These are phyloP conservation scores for Gymnobelideus leadbeateri DNA, from an alignment of 2,113 vertebrate species.

Conservation along the genomic window DNA sequence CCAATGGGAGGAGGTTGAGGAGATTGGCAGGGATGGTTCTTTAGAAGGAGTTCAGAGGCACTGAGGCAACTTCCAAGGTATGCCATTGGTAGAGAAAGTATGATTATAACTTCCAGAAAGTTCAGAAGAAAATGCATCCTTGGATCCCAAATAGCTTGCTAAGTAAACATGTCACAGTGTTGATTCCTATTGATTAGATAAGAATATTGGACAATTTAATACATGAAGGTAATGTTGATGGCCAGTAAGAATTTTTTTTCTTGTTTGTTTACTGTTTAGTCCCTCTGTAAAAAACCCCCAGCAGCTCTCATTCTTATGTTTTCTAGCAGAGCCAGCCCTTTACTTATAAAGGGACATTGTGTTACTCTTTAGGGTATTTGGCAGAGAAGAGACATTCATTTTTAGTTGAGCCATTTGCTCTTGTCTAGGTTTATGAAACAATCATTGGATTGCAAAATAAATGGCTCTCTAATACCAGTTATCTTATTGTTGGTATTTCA, in stretches of 20 bases:
- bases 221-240: not conserved
- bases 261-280: not conserved
- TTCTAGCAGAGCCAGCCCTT: not conserved
- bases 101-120: not conserved
- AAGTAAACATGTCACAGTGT: not conserved
- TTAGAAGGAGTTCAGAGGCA: not conserved
- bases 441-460: not conserved
- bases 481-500: not conserved
- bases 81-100: not conserved
- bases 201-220: not conserved
- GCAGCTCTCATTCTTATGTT: not conserved
- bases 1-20: not conserved
- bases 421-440: not conserved
- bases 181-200: not conserved
- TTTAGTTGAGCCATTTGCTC: not conserved
- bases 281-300: conserved; percentile 20
- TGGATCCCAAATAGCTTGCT: not conserved
- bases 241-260: not conserved
- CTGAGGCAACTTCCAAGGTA: not conserved
- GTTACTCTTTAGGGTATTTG: not conserved
- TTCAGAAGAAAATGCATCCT: not conserved
- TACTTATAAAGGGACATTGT: conserved; percentile 1
- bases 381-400: not conserved
- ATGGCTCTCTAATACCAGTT: not conserved
- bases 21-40: not conserved